Evolutionary conservation across 1,140 invertebrate genomes (phyloP), one percentile per base, ranked within the genome.

Genomic region (Dendrolimus kikuchii): DNA sequence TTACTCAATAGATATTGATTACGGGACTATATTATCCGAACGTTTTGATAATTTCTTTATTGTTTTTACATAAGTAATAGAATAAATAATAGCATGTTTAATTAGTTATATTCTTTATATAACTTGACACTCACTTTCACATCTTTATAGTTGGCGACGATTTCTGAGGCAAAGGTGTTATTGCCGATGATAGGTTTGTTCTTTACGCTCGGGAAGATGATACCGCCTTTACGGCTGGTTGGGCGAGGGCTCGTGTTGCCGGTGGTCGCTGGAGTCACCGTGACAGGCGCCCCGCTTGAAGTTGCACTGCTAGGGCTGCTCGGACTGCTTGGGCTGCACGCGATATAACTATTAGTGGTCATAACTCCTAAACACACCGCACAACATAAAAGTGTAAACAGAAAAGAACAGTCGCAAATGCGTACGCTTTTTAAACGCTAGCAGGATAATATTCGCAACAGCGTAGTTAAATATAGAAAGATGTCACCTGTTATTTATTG

Each of bases 161-260:
- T 87, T 63, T 95, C 94, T 5, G 91, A 93, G 10, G 91, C 90
- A 71, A 95, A 94, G 6, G 93, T 95, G 53, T 93, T 93, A 84
- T 96, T 96, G 5, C 93, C 91, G 38, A 93, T 90, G 54, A 93
- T 92, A 5, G 95, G 95, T 69, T 96, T 96, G 76, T 96, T 96
- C 77, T 96, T 96, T 7, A 96, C 94, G 65, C 94, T 95, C 0
- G 95, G 95, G 86, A 96, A 96, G 78, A 96, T 95, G 64, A 96
- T 91, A 45, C 93, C 92, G 10, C 93, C 91, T 80, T 94, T 95
- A 51, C 93, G 90, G 46, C 81, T 84, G 40, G 77, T 66, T 50
- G 77, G 74, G 59, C 88, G 80, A 6, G 78, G 55, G 44, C 60
- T 70, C 46, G 71, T 88, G 65, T 55, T 66, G 61, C 60, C 59